phyloP scores from a whole-genome alignment of 2,888 invertebrate species.

The Athripsodes cinereus region DNA sequence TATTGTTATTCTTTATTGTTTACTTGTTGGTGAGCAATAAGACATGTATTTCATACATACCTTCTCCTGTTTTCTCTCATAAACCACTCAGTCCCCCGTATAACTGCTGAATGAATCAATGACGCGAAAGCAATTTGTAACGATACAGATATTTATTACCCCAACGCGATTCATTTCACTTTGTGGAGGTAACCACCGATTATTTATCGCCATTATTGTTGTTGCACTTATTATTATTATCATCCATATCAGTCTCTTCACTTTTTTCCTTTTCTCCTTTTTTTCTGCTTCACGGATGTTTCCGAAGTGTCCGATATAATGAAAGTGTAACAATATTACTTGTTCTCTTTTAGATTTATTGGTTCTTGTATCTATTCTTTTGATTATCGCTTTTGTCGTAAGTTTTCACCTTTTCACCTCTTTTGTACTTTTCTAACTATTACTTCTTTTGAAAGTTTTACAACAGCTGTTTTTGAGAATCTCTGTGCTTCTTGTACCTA shows the following conservation, averaged over 20 bases:
- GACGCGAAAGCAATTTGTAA: conserved; percentile 12
- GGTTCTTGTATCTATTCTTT: not conserved
- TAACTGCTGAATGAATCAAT: conserved; percentile 4
- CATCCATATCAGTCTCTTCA: too few species aligned
- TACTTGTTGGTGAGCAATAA: too few species aligned
- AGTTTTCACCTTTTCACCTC: too few species aligned
- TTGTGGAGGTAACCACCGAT: not conserved
- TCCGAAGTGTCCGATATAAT: not conserved
- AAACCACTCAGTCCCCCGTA: conserved; percentile 21
- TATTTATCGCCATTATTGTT: not conserved
- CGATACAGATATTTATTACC: conserved; percentile 23
- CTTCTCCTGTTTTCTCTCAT: conserved; percentile 17
- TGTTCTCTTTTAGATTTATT: not conserved
- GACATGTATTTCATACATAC: too few species aligned
- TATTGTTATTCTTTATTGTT: too few species aligned
- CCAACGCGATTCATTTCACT: not conserved
- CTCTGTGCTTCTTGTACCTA: too few species aligned
- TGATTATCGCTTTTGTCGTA: too few species aligned
- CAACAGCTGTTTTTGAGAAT: too few species aligned
- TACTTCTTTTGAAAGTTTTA: too few species aligned
- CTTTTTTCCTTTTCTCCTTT: not conserved
- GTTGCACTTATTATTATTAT: not conserved
- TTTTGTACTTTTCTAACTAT: too few species aligned
- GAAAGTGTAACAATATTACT: not conserved
- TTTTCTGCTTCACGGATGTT: not conserved